Conservation (phyloP, 2,888 invertebrate genomes). For the Entomobrya multifasciata region DNA sequence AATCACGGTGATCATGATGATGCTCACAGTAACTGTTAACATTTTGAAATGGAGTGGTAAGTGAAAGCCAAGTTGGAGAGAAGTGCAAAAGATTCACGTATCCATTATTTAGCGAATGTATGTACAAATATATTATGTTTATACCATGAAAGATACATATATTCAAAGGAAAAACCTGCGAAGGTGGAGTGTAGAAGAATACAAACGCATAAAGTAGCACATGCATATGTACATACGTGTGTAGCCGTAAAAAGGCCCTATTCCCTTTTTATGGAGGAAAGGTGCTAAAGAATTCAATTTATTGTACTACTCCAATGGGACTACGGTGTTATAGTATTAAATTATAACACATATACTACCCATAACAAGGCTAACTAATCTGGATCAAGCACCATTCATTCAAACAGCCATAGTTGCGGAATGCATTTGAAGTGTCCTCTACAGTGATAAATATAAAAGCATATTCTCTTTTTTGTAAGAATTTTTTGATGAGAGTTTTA, state of each 20-base stretch:
- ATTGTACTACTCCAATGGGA: slow-evolving; percentile 24
- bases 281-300: slow-evolving; percentile 62
- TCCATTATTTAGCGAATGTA: background rate
- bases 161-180: background rate
- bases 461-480: background rate
- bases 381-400: slow-evolving; percentile 70
- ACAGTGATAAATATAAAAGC: background rate
- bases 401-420: background rate
- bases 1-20: background rate
- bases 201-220: background rate
- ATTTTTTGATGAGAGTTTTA: background rate
- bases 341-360: slow-evolving; percentile 37
- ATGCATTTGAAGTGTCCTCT: slow-evolving; percentile 7
- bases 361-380: slow-evolving; percentile 60
- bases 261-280: slow-evolving; percentile 11
- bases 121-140: background rate
- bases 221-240: background rate
- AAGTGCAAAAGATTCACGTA: background rate
- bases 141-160: background rate
- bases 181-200: slow-evolving; percentile 25
- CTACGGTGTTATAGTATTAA: slow-evolving; percentile 25
- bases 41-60: slow-evolving; percentile 54
- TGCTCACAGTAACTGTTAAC: slow-evolving; percentile 44
- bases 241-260: background rate
- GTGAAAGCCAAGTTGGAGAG: slow-evolving; percentile 41